Conservation (phyloP, 1,140 invertebrate genomes). For the Leptopilina clavipes region DNA sequence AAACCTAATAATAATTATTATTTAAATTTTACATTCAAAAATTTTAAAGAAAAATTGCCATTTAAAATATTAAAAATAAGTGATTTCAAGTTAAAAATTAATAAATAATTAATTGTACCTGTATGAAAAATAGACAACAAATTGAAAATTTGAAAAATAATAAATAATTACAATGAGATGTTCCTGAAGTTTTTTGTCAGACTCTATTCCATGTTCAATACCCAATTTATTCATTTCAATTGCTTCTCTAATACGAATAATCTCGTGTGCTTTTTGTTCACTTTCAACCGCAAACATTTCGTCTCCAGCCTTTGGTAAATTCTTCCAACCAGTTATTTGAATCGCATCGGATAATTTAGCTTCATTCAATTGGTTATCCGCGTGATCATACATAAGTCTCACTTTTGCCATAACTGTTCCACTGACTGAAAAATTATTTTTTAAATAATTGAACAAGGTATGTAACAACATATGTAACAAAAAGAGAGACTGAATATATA, state of each 20-base stretch:
- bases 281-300: constrained; percentile 87
- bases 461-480: no score
- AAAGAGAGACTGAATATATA: no score
- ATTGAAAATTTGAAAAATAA: not conserved
- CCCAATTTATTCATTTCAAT: constrained; percentile 78
- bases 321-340: constrained; percentile 92
- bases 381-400: constrained; percentile 88
- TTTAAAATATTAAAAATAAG: not conserved
- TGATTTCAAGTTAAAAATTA: not conserved
- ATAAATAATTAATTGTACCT: not conserved
- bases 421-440: constrained; percentile 79
- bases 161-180: constrained; percentile 74
- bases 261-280: constrained; percentile 83
- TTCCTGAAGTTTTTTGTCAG: constrained; percentile 81
- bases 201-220: constrained; percentile 76
- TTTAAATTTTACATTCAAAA: no score
- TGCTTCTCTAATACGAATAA: constrained; percentile 80
- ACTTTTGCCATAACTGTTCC: constrained; percentile 91
- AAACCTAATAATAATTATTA: constrained; percentile 72
- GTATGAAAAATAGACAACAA: not conserved
- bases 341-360: constrained; percentile 89
- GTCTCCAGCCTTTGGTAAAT: constrained; percentile 91
- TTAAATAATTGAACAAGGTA: no score
- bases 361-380: constrained; percentile 79
- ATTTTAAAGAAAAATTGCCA: no score